Base-by-base conservation (phyloP, 2,888 invertebrate genomes). In the Diarsia mendica region DNA sequence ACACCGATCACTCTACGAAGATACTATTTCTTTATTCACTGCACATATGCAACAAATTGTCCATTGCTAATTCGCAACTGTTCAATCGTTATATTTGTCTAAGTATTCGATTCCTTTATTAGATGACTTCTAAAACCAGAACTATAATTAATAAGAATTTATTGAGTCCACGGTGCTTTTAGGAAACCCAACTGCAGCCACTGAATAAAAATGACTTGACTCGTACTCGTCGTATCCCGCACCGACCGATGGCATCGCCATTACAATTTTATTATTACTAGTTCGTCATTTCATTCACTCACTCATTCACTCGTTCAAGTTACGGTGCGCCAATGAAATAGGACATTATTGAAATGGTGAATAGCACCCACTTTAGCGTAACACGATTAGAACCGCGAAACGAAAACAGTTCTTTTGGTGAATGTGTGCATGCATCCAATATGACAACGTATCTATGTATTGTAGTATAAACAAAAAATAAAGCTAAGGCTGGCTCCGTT, bases 401-500 rank as follows among this genome's bases (percentile, higher is more conserved):
- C 85, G 88, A 93, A 93, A 93, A 94, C 91, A 92, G 90, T 90
- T 89, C 87, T 85, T 88, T 89, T 79, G 86, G 88, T 91, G 91
- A 91, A 92, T 93, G 94, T 95, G 94, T 94, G 93, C 90, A 91
- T 90, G 82, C 88, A 91, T 92, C 92, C 91, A 91, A 87, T 89
- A 89, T 88, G 88, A 90, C 91, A 90, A 91, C 90, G 90, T 92
- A 93, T 90, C 87, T 92, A 93, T 92, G 93, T 91, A 88, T 89
- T 93, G 91, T 89, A 92, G 90, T 94, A 95, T 95, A 95, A 95
- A 96, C 95, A 96, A 96, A 95, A 95, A 96, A 95, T 95, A 96
- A 96, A 95, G 96, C 95, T 91, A 90, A 92, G 91, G 86, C 91
- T 85, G 83, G 88, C 79, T 75, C 79, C 73, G 74, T 82, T 90